Evolutionary conservation across 1,140 invertebrate genomes (phyloP), one percentile per base, ranked within the genome.

Genomic region (Drosophila parvula): DNA sequence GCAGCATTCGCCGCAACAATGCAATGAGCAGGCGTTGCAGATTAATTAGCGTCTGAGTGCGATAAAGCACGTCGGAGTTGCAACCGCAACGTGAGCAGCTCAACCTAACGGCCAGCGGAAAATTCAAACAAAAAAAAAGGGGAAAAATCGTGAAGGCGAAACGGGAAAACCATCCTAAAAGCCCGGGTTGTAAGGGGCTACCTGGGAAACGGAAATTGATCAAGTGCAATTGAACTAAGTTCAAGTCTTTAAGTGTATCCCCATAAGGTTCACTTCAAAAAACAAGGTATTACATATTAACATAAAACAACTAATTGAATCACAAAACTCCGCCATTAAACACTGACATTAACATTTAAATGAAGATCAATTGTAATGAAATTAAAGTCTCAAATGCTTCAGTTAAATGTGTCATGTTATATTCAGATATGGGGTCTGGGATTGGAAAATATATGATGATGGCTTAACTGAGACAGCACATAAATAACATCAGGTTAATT

Each of bases 31-130:
- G 81, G 78, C 81, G 61, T 67, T 81, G 74, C 68, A 88, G 83
- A 86, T 86, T 86, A 86, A 88, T 88, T 88, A 86, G 67, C 83
- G 79, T 88, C 83, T 83, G 59, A 44, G 36, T 78, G 76, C 71
- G 83, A 86, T 86, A 86, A 83, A 63, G 83, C 83, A 86, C 83
- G 83, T 88, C 70, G 79, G 61, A 74, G 67, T 48, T 48, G 59
- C 57, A 70, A 53, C 36, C 50, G 30, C 73, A 59, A 77, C 71
- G 64, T 81, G 64, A 56, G 58, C 74, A 68, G 53, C 34, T 47
- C 45, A 70, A 73, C 51, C n/a, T 55, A 55, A 64, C 34, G 28
- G 12, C 18, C 28, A 48, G 27, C 47, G 34, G 34, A 61, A 69
- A 69, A 67, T 30, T 30, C 12, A 44, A 18, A 43, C 27, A 47